These are phyloP conservation scores for Taphrorychus bicolor DNA, from an alignment of 2,888 invertebrate genomes.

Conservation along the genomic window DNA sequence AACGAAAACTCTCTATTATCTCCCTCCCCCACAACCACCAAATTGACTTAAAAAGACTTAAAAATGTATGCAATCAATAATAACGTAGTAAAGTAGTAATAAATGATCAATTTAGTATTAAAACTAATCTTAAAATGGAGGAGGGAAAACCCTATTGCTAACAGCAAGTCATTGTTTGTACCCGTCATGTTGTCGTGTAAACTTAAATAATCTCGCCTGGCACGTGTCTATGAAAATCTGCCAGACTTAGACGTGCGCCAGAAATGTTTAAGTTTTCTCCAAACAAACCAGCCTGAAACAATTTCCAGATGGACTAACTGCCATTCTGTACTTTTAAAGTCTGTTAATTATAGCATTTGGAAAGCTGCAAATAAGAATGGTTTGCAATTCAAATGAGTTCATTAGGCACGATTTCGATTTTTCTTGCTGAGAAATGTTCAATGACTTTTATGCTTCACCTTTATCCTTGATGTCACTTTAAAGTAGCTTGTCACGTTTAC, in stretches of 20 bases:
- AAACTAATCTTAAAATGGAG: too few relatives aligned
- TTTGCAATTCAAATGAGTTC: neutral
- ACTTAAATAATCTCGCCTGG: too few relatives aligned
- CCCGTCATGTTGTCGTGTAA: too few relatives aligned
- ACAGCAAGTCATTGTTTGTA: too few relatives aligned
- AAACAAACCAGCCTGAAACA: neutral
- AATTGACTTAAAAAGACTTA: too few relatives aligned
- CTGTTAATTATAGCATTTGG: neutral
- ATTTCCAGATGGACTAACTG: neutral
- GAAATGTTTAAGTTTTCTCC: neutral
- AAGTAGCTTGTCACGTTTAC: neutral
- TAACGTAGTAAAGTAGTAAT: too few relatives aligned
- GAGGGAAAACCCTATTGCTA: too few relatives aligned
- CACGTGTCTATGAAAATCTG: neutral
- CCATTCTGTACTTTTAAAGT: neutral
- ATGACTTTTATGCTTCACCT: neutral
- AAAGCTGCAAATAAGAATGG: neutral
- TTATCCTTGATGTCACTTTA: neutral
- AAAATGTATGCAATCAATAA: too few relatives aligned
- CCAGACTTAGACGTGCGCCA: neutral
- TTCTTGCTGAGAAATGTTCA: neutral
- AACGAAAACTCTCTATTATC: too few relatives aligned
- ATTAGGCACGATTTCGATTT: neutral
- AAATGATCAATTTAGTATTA: too few relatives aligned
- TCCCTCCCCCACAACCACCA: too few relatives aligned